Percentiles rank a stretch among this genome's conserved stretches.
Conservation (phyloP, 2,113 vertebrate genomes). For the Athene noctua region DNA sequence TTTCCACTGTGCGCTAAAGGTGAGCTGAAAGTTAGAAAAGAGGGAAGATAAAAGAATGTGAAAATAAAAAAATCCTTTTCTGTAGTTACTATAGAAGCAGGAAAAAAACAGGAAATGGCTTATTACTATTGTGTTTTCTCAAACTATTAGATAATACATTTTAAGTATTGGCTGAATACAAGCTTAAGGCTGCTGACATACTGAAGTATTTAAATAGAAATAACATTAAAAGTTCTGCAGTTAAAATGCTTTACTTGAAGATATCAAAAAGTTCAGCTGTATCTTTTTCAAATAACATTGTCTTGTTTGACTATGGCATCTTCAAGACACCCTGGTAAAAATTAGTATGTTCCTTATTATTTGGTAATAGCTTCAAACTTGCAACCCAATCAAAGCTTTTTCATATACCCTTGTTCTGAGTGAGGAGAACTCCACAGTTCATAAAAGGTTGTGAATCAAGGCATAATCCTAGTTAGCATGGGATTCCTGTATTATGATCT, state of each 20-base stretch:
- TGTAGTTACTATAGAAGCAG: neutral
- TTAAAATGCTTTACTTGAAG: neutral
- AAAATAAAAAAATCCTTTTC: neutral
- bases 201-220: neutral
- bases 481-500: neutral
- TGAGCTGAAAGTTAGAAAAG: neutral
- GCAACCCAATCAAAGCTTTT: neutral
- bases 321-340: neutral
- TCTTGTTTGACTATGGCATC: neutral
- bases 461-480: neutral
- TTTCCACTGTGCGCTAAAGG: neutral
- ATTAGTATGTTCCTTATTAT: neutral
- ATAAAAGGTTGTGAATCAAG: neutral
- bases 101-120: neutral
- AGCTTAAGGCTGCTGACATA: neutral
- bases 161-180: neutral
- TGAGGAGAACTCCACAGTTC: neutral
- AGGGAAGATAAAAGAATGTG: neutral
- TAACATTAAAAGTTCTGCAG: neutral
- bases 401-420: neutral
- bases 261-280: neutral
- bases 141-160: neutral
- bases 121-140: neutral
- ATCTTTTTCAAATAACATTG: neutral
- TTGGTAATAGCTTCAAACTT: neutral